Base-by-base conservation (phyloP, 2,113 vertebrate species). In the Urocolius indicus region DNA sequence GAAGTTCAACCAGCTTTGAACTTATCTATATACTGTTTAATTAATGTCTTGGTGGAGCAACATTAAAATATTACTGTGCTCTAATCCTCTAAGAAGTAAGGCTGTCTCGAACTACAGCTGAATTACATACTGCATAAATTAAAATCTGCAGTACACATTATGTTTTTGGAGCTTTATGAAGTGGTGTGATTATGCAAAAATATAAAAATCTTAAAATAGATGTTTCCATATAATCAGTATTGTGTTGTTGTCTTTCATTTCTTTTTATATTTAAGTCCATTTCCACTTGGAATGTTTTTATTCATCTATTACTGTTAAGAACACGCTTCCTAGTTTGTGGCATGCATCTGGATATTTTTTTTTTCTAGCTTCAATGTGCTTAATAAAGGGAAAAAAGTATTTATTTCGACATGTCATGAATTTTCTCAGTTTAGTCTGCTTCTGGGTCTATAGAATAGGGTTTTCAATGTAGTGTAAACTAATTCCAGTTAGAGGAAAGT, bases 21-120 rank as follows among this genome's bases (percentile, higher is more conserved):
- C 6, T 12, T 85, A 89, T 87, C 32, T 21, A 2, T 72, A 48
- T 32, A 32, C 72, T 66, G 76, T 89, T 89, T 89, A 93, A 96
- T 91, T 82, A 83, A 95, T 45, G 49, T 88, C 85, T 92, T 81
- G 57, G 27, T 49, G 27, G 82, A 93, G 32, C 27, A 45, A 72
- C 59, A 22, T 75, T 92, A 76, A 87, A 95, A 93, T 92, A 49
- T 93, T 45, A n/a, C 59, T 34, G 21, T 52, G 22, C 38, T n/a
- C 46, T 96, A 96, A 97, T 96, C 94, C 87, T 95, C 91, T 93
- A 93, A 96, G 95, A 97, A 88, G 54, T 38, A 78, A 93, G 82
- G 52, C 68, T 74, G 69, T 93, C 88, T 97, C 6, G 4, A 57
- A 75, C 54, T 68, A 68, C 69, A 78, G 84, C 85, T 95, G 95